Evolutionary conservation across 2,113 vertebrate genomes (phyloP).

Genomic region (Brienomyrus longianalis): DNA sequence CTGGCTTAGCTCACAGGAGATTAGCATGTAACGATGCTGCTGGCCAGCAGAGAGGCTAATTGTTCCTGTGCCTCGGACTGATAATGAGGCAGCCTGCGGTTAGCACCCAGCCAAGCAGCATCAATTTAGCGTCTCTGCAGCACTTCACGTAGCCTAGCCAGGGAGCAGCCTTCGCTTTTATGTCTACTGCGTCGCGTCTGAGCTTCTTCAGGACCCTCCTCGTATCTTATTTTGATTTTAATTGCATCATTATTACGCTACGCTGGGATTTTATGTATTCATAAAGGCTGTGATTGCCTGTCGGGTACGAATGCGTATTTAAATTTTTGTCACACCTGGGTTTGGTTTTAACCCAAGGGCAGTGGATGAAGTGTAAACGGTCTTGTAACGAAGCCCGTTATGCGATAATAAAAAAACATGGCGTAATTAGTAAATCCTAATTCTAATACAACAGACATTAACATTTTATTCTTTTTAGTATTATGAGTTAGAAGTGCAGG

Average conservation of each 20-base stretch:
- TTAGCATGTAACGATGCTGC: constrained; percentile 42
- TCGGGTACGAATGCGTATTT: not conserved
- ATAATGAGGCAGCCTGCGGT: constrained; percentile 10
- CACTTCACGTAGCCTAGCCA: constrained; percentile 10
- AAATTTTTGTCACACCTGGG: not conserved
- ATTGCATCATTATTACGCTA: constrained; percentile 7
- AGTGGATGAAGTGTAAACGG: not conserved
- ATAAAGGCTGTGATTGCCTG: not conserved
- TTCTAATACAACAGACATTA: not conserved
- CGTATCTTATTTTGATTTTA: not conserved
- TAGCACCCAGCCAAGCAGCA: not conserved
- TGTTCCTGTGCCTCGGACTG: constrained; percentile 12
- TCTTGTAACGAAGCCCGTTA: not conserved
- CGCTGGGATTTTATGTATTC: not conserved
- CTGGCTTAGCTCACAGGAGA: constrained; percentile 72
- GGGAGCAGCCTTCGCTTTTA: not conserved
- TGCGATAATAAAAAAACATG: not conserved
- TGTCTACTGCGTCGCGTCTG: not conserved
- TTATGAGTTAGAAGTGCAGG: not conserved
- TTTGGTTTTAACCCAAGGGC: constrained; percentile 3
- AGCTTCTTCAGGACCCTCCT: not conserved
- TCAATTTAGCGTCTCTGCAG: constrained; percentile 23
- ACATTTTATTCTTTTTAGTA: constrained; percentile 3
- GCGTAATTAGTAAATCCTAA: constrained; percentile 1
- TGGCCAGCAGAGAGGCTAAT: constrained; percentile 13